A percentile compares a stretch with the other conserved stretches of the same genome.
Conservation (phyloP, 2,113 vertebrate species). For the Odocoileus virginianus region DNA sequence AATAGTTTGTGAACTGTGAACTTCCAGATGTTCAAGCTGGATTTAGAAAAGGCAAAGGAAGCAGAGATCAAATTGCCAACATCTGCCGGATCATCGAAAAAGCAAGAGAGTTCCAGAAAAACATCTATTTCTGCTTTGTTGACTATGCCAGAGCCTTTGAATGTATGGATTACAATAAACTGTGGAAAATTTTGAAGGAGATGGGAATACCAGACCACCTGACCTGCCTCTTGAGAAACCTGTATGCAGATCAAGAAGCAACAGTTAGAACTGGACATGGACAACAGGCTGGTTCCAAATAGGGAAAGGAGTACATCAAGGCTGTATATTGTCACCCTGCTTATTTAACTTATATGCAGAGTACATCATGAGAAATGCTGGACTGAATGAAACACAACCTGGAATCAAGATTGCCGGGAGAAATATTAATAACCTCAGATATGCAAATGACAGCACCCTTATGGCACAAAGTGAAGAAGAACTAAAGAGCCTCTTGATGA, state of each 20-base stretch:
- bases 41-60: not conserved
- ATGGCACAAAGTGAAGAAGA: not conserved
- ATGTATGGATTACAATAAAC: not conserved
- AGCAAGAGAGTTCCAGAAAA: not conserved
- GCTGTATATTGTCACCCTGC: not conserved
- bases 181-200: not conserved
- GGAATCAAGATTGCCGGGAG: not conserved
- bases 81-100: rapidly evolving
- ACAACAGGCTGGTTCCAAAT: not conserved
- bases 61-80: not conserved
- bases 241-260: not conserved
- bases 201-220: not conserved
- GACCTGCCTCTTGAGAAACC: not conserved
- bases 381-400: not conserved
- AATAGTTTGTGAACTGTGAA: not conserved
- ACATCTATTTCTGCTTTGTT: not conserved
- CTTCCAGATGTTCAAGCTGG: not conserved
- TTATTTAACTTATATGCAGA: not conserved
- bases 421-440: not conserved
- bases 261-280: not conserved
- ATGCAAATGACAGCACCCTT: not conserved
- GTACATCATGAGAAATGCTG: not conserved
- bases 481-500: not conserved
- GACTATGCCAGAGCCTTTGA: not conserved
- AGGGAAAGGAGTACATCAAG: not conserved